phyloP scores from a whole-genome alignment of 2,797 vertebrate genomes.

The Allobates femoralis region DNA sequence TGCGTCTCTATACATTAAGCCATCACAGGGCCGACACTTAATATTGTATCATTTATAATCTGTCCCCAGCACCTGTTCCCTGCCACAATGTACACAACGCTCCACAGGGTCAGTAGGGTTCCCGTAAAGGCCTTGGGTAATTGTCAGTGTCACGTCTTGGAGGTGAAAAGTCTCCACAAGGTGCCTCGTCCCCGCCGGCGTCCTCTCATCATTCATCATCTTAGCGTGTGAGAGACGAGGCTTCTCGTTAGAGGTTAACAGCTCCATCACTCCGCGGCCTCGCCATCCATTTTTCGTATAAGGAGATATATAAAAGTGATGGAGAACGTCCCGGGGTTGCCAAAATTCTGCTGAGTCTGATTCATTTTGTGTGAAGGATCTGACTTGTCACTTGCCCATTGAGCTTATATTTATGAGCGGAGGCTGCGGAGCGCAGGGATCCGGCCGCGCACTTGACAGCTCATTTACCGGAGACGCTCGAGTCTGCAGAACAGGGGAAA shows the following conservation, averaged over 20 bases:
- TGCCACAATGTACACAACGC: background rate
- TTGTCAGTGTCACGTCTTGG: background rate
- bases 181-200: background rate
- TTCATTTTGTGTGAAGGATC: slow-evolving; percentile 47
- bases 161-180: slow-evolving; percentile 11
- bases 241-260: slow-evolving; percentile 54
- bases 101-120: background rate
- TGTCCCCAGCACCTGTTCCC: background rate
- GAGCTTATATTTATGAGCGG: slow-evolving; percentile 48
- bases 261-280: slow-evolving; percentile 35
- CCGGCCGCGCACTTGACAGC: slow-evolving; percentile 18
- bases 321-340: slow-evolving; percentile 26
- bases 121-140: slow-evolving; percentile 16
- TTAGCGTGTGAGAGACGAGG: background rate
- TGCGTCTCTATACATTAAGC: background rate
- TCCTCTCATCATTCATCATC: slow-evolving; percentile 29
- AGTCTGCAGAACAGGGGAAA: background rate
- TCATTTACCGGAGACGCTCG: slow-evolving; percentile 30
- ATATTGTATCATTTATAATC: background rate
- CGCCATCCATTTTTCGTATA: slow-evolving; percentile 34
- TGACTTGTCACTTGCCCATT: slow-evolving; percentile 50
- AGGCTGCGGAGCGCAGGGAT: slow-evolving; percentile 17
- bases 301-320: slow-evolving; percentile 54
- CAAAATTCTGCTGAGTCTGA: slow-evolving; percentile 51
- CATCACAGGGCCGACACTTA: background rate